Conservation (phyloP, 2,888 invertebrate genomes). For the Acanthococcus lagerstroemiae region DNA sequence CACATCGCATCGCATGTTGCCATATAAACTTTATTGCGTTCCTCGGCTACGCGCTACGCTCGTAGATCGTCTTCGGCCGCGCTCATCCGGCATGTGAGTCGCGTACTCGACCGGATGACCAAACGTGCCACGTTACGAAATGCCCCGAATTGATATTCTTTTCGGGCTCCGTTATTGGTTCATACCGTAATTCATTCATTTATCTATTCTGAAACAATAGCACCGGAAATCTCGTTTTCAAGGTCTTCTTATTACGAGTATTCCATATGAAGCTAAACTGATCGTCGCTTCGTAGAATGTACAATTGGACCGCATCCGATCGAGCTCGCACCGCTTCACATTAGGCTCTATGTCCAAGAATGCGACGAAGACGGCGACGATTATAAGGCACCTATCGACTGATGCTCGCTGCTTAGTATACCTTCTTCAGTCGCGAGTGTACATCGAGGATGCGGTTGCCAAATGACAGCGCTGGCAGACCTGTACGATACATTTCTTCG, state of each 20-base stretch:
- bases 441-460: no score
- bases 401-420: no score
- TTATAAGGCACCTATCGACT: no score
- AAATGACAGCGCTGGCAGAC: no score
- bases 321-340: no score
- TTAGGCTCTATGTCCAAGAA: neutral
- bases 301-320: conserved; percentile 5
- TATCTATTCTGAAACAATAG: conserved; percentile 25
- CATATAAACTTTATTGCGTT: neutral
- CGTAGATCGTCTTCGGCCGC: neutral
- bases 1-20: no score
- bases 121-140: conserved; percentile 24
- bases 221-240: conserved; percentile 25
- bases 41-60: neutral
- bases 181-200: conserved; percentile 28
- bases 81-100: conserved; percentile 15
- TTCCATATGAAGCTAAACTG: neutral
- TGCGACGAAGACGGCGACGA: neutral
- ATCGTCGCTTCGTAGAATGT: conserved; percentile 17
- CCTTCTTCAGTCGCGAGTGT: no score
- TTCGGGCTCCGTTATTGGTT: conserved; percentile 25
- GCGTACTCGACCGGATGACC: conserved; percentile 27
- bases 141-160: conserved; percentile 27
- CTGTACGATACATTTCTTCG: no score
- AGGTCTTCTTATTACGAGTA: conserved; percentile 10